These are phyloP conservation scores for Psittacula echo DNA, from an alignment of 2,797 vertebrate genomes.

Conservation along the genomic window DNA sequence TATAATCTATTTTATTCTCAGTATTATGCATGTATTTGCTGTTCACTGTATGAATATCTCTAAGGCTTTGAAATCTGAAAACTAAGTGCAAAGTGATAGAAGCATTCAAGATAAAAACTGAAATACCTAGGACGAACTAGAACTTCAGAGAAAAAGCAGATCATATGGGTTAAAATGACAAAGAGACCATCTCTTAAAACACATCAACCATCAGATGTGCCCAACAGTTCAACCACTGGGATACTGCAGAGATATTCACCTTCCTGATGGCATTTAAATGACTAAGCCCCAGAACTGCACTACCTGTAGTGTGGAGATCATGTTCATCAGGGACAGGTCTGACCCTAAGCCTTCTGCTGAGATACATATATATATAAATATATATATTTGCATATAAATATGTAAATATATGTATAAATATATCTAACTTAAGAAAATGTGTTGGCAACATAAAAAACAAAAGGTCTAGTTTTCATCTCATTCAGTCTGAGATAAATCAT, in stretches of 20 bases:
- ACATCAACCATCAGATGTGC: neutral
- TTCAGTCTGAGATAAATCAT: neutral
- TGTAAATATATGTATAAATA: neutral
- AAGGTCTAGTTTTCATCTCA: neutral
- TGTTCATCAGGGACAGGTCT: neutral
- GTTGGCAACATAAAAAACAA: neutral
- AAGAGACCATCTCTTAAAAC: neutral
- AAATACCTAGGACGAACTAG: neutral
- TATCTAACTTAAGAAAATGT: neutral
- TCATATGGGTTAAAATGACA: rapidly evolving
- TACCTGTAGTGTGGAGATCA: rapidly evolving
- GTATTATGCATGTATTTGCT: neutral
- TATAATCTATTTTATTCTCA: neutral
- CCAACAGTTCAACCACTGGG: rapidly evolving
- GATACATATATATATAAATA: rapidly evolving
- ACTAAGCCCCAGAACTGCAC: neutral
- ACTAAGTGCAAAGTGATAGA: neutral
- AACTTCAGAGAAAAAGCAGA: neutral
- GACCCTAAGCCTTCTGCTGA: neutral
- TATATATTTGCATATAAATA: neutral
- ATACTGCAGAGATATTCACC: neutral
- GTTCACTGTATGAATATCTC: neutral
- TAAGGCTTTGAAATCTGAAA: neutral
- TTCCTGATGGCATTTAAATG: neutral
- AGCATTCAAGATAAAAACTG: neutral